Evolutionary conservation across 2,888 invertebrate species (phyloP).

Genomic region (Andrena chrysosceles): DNA sequence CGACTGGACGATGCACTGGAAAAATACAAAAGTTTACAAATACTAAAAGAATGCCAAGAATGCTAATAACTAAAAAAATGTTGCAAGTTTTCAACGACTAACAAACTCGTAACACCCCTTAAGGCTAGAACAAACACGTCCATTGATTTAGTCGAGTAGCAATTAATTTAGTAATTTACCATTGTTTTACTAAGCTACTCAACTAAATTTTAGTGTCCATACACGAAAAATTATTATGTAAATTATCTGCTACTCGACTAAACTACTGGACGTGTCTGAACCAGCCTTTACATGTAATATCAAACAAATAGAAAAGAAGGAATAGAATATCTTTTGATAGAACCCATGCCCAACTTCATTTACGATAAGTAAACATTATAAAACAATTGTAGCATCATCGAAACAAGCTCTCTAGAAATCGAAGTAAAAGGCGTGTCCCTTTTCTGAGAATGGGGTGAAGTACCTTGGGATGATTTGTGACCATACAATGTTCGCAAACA

Average conservation of each 20-base stretch:
- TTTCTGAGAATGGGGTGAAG: not conserved
- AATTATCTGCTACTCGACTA: too few species aligned
- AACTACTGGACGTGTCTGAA: too few species aligned
- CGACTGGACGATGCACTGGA: constrained; percentile 98
- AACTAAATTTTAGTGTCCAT: too few species aligned
- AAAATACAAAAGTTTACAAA: constrained; percentile 74
- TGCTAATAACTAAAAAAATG: not conserved
- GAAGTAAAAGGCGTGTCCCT: not conserved
- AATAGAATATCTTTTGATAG: not conserved
- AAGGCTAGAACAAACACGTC: too few species aligned
- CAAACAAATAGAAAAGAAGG: too few species aligned
- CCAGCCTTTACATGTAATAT: too few species aligned
- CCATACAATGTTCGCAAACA: constrained; percentile 99
- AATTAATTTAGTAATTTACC: too few species aligned
- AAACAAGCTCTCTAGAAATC: not conserved
- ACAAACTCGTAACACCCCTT: too few species aligned
- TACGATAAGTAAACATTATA: not conserved
- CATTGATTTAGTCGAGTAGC: too few species aligned
- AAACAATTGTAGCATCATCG: not conserved
- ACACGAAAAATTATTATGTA: too few species aligned
- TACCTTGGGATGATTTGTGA: constrained; percentile 98
- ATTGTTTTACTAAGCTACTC: too few species aligned
- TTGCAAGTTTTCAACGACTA: not conserved
- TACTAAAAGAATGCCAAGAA: too few species aligned
- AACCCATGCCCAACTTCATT: not conserved